These are phyloP conservation scores for Netelia virgata DNA, from an alignment of 2,888 invertebrate genomes.

Conservation along the genomic window DNA sequence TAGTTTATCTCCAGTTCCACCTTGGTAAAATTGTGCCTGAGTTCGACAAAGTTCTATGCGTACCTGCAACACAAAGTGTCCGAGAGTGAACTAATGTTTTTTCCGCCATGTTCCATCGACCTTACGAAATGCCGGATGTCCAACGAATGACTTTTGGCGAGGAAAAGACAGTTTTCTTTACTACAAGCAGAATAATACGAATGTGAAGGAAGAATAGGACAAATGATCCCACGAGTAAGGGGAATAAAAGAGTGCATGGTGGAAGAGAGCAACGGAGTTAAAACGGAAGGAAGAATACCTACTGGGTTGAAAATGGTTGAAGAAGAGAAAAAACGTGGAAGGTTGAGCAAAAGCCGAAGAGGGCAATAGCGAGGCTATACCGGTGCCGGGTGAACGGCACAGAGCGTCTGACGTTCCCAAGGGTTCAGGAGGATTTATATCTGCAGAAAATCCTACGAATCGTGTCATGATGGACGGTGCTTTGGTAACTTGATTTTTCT, in stretches of 20 bases:
- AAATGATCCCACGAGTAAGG: background rate
- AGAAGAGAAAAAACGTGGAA: background rate
- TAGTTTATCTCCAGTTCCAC: too few relatives aligned
- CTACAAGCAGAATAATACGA: background rate
- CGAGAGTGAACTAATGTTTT: background rate
- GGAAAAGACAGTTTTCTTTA: background rate
- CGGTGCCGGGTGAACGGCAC: background rate
- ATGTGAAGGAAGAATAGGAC: background rate
- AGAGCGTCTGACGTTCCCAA: conserved; percentile 38
- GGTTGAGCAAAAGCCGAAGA: background rate
- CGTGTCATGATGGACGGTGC: conserved; percentile 45
- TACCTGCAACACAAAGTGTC: background rate
- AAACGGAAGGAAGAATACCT: background rate
- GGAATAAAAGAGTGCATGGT: background rate
- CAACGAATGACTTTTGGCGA: background rate
- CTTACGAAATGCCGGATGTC: conserved; percentile 2
- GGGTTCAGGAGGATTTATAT: conserved; percentile 42
- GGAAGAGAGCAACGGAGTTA: background rate
- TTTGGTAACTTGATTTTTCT: conserved; percentile 45
- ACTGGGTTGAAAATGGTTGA: too few relatives aligned
- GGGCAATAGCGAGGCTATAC: background rate
- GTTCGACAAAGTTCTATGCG: background rate
- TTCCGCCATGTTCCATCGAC: conserved; percentile 5
- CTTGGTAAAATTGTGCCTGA: background rate
- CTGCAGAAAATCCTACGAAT: conserved; percentile 42